Conservation (phyloP, 2,797 vertebrate species). For the Borostomias antarcticus region DNA sequence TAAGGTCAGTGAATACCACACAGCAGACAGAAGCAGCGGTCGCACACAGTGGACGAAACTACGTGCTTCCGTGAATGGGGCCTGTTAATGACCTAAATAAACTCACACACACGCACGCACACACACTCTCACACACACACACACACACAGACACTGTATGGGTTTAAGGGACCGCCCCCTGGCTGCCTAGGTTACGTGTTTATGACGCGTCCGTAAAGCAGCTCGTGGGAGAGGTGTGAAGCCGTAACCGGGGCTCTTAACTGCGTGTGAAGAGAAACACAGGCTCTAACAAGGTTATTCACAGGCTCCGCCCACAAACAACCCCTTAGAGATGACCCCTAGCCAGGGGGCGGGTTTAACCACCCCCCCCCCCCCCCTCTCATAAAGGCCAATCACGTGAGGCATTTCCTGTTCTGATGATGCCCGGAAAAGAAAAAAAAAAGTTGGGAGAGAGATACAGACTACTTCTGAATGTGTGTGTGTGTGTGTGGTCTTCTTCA, state of each 20-base stretch:
- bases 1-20: constrained; percentile 35
- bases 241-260: constrained; percentile 82
- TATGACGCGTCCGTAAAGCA: constrained; percentile 81
- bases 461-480: constrained; percentile 3
- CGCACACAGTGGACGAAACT: constrained; percentile 20
- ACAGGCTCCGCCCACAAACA: too few species aligned
- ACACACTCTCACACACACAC: constrained; percentile 6
- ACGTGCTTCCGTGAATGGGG: constrained; percentile 8
- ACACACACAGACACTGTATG: constrained; percentile 49
- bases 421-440: constrained; percentile 48
- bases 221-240: constrained; percentile 75
- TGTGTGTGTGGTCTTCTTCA: not conserved
- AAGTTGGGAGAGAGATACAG: too few species aligned
- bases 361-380: constrained; percentile 78
- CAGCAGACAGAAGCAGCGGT: constrained; percentile 7
- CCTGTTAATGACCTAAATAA: constrained; percentile 24
- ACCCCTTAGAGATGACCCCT: constrained; percentile 76
- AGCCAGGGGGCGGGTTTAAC: constrained; percentile 75
- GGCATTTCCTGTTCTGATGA: constrained; percentile 87
- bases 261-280: constrained; percentile 84
- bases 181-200: constrained; percentile 76
- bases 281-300: constrained; percentile 85
- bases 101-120: constrained; percentile 4
- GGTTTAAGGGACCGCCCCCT: constrained; percentile 50
- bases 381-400: constrained; percentile 89